These are phyloP conservation scores for Trichomycterus rosablanca DNA, from an alignment of 2,113 vertebrate genomes.

Conservation along the genomic window DNA sequence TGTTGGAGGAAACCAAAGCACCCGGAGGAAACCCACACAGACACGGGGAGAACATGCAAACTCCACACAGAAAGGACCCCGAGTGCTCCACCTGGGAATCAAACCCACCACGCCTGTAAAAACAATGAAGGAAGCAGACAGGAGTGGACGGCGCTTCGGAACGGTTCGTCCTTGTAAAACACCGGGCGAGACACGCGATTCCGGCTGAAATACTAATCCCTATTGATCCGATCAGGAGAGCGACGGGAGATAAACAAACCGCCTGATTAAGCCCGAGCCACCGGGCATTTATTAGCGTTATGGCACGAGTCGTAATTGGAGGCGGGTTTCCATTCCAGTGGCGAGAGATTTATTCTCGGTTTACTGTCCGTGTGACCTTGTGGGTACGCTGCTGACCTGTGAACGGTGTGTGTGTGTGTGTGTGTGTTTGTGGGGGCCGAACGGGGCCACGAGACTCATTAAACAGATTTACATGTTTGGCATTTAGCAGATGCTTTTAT, in stretches of 20 bases:
- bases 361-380: conserved; percentile 40
- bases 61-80: too few species aligned
- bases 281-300: conserved; percentile 45
- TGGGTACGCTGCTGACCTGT: conserved; percentile 34
- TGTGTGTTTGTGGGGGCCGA: conserved; percentile 39
- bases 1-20: too few species aligned
- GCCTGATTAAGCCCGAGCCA: conserved; percentile 47
- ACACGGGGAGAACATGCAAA: too few species aligned
- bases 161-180: conserved; percentile 39
- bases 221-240: conserved; percentile 52
- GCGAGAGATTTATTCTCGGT: conserved; percentile 9
- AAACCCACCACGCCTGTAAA: background rate
- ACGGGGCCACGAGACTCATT: conserved; percentile 52
- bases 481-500: too few species aligned
- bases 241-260: conserved; percentile 55
- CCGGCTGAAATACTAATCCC: conserved; percentile 55
- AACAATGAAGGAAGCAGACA: conserved; percentile 2
- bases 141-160: conserved; percentile 12
- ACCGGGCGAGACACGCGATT: conserved; percentile 44
- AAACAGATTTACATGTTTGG: too few species aligned
- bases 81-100: too few species aligned
- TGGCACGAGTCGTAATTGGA: conserved; percentile 37
- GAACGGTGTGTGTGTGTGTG: conserved; percentile 23
- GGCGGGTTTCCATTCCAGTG: conserved; percentile 35
- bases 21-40: too few species aligned